Evolutionary conservation across 1,140 invertebrate genomes (phyloP).

Genomic region (Oryctes rhinoceros): DNA sequence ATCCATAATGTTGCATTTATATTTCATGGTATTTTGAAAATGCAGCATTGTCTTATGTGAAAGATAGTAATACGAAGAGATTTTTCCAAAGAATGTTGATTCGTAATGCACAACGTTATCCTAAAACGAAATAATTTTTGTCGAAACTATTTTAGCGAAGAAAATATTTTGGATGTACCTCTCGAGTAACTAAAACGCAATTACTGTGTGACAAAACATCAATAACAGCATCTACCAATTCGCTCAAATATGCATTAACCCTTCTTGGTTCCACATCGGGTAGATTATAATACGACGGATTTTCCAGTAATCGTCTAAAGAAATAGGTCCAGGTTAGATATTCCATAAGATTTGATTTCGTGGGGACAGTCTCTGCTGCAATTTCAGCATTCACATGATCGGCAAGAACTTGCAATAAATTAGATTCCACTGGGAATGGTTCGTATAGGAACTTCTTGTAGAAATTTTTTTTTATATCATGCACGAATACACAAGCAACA

Average conservation of each 20-base stretch:
- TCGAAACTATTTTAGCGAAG: not conserved
- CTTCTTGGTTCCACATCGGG: slow-evolving; percentile 77
- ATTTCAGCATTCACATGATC: slow-evolving; percentile 99
- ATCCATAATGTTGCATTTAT: slow-evolving; percentile 74
- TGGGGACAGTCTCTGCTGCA: slow-evolving; percentile 90
- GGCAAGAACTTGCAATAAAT: slow-evolving; percentile 86
- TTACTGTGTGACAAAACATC: slow-evolving; percentile 76
- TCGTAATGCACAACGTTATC: slow-evolving; percentile 56
- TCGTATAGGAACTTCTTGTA: slow-evolving; percentile 99
- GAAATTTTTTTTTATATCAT: slow-evolving; percentile 98
- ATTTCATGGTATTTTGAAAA: slow-evolving; percentile 76
- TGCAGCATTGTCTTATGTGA: slow-evolving; percentile 89
- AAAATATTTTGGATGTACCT: slow-evolving; percentile 55
- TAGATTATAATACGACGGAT: slow-evolving; percentile 93
- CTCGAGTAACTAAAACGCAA: slow-evolving; percentile 76
- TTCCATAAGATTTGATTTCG: slow-evolving; percentile 93
- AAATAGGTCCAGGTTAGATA: slow-evolving; percentile 99
- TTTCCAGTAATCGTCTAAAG: slow-evolving; percentile 89
- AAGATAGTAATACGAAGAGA: slow-evolving; percentile 98
- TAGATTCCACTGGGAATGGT: slow-evolving; percentile 99
- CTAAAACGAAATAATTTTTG: slow-evolving; percentile 43
- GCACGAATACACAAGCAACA: slow-evolving; percentile 95
- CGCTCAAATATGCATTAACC: slow-evolving; percentile 78
- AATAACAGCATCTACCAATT: slow-evolving; percentile 81
- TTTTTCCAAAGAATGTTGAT: slow-evolving; percentile 89